These are phyloP conservation scores for Cololabis saira DNA, from an alignment of 2,113 vertebrate genomes.

Conservation along the genomic window DNA sequence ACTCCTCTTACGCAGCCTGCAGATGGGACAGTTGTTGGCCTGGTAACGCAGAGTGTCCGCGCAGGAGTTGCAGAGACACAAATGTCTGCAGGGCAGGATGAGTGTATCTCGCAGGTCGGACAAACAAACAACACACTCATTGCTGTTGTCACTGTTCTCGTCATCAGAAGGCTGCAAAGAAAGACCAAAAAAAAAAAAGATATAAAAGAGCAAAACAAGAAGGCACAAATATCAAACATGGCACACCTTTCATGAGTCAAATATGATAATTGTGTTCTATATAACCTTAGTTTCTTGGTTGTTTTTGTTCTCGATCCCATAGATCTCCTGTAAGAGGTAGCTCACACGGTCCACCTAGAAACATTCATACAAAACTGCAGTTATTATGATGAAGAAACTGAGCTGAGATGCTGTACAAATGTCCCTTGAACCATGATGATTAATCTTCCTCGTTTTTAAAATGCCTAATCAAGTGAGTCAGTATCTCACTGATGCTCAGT, in stretches of 20 bases:
- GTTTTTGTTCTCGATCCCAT: constrained; percentile 98
- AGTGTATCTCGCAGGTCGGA: constrained; percentile 94
- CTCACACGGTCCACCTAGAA: constrained; percentile 95
- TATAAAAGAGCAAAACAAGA: not conserved
- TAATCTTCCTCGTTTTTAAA: no score
- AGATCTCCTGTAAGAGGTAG: constrained; percentile 98
- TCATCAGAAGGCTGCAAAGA: constrained; percentile 89
- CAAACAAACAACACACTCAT: constrained; percentile 96
- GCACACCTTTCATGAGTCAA: not conserved
- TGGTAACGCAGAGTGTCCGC: constrained; percentile 97
- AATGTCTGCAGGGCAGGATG: constrained; percentile 94
- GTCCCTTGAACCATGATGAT: no score
- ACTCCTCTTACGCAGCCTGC: constrained; percentile 90
- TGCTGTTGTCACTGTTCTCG: constrained; percentile 98
- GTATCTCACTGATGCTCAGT: not conserved
- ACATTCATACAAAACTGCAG: not conserved
- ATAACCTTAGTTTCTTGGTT: constrained; percentile 97
- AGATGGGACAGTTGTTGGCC: constrained; percentile 98
- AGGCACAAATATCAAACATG: not conserved
- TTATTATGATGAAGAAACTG: not conserved
- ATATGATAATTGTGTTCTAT: not conserved
- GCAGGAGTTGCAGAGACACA: constrained; percentile 95
- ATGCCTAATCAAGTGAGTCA: no score
- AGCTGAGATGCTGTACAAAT: no score
- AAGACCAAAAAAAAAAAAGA: constrained; percentile 3